These are phyloP conservation scores for Phalacrocorax pelagicus DNA, from an alignment of 2,113 vertebrate species.

Conservation along the genomic window DNA sequence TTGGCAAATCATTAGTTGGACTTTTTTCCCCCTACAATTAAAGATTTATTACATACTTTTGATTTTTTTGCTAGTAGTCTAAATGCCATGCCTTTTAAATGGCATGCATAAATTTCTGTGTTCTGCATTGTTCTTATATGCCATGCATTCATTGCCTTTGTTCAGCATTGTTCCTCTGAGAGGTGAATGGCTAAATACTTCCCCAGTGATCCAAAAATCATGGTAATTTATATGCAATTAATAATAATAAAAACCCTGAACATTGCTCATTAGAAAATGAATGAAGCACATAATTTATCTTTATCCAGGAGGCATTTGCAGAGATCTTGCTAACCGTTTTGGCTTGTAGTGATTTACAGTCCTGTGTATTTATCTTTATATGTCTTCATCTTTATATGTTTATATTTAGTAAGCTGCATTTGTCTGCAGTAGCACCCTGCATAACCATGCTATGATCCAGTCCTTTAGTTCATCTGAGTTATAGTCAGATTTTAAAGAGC, in stretches of 20 bases:
- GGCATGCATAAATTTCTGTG: slow-evolving; percentile 58
- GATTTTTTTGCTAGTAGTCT: slow-evolving; percentile 26
- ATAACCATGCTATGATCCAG: neutral
- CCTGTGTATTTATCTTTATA: neutral
- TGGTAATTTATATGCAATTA: slow-evolving; percentile 67
- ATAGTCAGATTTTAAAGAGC: neutral
- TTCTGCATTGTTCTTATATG: slow-evolving; percentile 36
- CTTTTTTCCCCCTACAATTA: slow-evolving; percentile 14
- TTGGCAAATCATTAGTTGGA: slow-evolving; percentile 20
- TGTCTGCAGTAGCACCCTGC: neutral
- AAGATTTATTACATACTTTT: slow-evolving; percentile 38
- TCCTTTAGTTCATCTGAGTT: neutral
- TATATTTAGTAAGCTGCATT: slow-evolving; percentile 10
- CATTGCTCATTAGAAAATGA: slow-evolving; percentile 42
- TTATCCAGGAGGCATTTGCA: slow-evolving; percentile 29
- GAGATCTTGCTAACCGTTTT: neutral
- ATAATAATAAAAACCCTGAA: slow-evolving; percentile 48
- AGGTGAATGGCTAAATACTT: slow-evolving; percentile 60
- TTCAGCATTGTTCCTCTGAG: slow-evolving; percentile 43
- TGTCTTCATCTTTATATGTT: slow-evolving; percentile 9
- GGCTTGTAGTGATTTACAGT: slow-evolving; percentile 27
- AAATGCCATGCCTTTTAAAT: slow-evolving; percentile 48
- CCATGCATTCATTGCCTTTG: slow-evolving; percentile 16
- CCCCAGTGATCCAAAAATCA: slow-evolving; percentile 51
- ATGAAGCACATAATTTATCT: slow-evolving; percentile 23